These are phyloP conservation scores for Coenobita brevimanus DNA, from an alignment of 1,140 invertebrate species.

Conservation along the genomic window DNA sequence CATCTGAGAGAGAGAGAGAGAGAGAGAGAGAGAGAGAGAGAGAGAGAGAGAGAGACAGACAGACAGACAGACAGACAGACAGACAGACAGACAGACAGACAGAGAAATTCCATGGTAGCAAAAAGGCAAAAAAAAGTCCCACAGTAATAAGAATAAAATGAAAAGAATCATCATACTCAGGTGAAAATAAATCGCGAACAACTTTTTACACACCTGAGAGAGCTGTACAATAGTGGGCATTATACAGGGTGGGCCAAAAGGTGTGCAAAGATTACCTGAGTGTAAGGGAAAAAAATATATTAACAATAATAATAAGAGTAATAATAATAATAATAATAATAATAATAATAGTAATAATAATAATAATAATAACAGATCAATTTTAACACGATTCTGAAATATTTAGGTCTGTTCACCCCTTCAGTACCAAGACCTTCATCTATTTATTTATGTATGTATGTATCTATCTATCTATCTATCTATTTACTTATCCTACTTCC, in stretches of 20 bases:
- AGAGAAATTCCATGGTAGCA: too few species aligned
- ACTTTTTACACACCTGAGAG: too few species aligned
- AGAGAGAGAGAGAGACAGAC: neutral
- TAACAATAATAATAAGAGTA: too few species aligned
- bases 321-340: neutral
- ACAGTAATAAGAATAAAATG: neutral
- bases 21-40: neutral
- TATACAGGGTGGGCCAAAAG: too few species aligned
- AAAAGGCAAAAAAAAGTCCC: neutral
- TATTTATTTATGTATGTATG: too few species aligned
- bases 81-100: neutral
- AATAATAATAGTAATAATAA: neutral
- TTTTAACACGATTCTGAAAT: neutral
- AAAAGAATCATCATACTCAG: neutral
- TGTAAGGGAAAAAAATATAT: neutral
- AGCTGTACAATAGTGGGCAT: too few species aligned
- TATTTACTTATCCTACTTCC: too few species aligned
- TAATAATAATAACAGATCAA: neutral
- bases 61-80: slow-evolving; percentile 1
- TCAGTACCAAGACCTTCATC: too few species aligned
- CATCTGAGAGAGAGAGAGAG: neutral
- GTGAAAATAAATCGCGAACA: neutral
- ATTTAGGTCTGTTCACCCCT: neutral
- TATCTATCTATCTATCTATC: too few species aligned
- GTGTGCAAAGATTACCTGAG: too few species aligned